Percentiles rank a stretch among this genome's conserved stretches.
phyloP scores from a whole-genome alignment of 2,113 vertebrate genomes.

The Grammomys dolichurus region DNA sequence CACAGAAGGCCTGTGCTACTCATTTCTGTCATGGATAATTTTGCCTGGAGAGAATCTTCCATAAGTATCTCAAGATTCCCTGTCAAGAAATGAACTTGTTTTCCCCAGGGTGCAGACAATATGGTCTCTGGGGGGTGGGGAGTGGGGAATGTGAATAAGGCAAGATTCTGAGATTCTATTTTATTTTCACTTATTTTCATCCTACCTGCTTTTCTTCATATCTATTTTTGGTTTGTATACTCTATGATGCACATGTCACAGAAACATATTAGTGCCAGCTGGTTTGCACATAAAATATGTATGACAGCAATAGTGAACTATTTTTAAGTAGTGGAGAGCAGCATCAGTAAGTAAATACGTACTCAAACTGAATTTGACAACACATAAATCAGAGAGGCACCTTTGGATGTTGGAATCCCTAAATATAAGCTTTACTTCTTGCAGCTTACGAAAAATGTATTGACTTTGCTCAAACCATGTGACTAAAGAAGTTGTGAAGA shows the following conservation, averaged over 20 bases:
- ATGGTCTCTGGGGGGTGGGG: background rate
- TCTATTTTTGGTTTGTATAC: background rate
- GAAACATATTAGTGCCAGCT: slow-evolving; percentile 6
- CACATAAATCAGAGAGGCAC: background rate
- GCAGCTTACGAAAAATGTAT: background rate
- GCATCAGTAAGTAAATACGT: background rate
- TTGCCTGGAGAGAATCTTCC: background rate
- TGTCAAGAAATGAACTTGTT: background rate
- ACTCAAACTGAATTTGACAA: slow-evolving; percentile 28
- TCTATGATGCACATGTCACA: background rate
- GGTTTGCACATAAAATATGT: background rate
- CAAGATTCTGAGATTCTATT: background rate
- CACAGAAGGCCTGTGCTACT: background rate
- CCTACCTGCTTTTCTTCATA: background rate
- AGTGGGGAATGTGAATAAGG: background rate
- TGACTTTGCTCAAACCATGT: background rate
- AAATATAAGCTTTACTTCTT: background rate
- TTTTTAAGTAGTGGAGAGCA: slow-evolving; percentile 30
- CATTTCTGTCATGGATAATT: slow-evolving; percentile 8
- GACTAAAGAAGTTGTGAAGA: background rate
- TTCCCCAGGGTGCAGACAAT: background rate
- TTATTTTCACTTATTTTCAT: slow-evolving; percentile 2
- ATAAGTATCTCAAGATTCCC: background rate
- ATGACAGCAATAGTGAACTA: background rate
- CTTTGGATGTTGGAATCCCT: background rate